Conservation (phyloP, 2,113 vertebrate species). For the Hassar affinis region DNA sequence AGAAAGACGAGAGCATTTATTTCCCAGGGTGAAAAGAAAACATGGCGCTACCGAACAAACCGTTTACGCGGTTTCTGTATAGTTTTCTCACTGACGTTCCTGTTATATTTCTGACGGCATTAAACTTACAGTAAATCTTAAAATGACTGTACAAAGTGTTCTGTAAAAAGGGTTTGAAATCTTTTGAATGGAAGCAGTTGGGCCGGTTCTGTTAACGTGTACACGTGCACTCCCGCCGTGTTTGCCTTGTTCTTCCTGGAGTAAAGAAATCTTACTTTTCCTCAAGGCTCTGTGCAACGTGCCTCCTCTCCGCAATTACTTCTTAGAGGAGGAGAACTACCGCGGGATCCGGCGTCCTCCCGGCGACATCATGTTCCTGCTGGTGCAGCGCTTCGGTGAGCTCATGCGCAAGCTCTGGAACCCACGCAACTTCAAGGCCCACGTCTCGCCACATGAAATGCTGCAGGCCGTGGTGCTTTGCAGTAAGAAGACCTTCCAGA, state of each 20-base stretch:
- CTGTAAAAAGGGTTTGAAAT: too few relatives aligned
- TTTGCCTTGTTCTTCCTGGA: not conserved
- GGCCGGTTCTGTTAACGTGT: not conserved
- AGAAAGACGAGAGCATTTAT: not conserved
- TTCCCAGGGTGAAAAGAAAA: not conserved
- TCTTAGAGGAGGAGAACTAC: constrained; percentile 96
- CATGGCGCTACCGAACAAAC: too few relatives aligned
- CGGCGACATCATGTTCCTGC: constrained; percentile 94
- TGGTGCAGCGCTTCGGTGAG: constrained; percentile 96
- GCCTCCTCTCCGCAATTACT: constrained; percentile 92
- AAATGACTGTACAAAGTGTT: too few relatives aligned
- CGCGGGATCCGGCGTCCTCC: constrained; percentile 85
- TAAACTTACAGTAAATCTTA: too few relatives aligned
- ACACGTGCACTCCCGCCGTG: not conserved
- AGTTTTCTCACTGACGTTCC: not conserved
- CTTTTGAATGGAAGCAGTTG: not conserved
- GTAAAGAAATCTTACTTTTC: not conserved
- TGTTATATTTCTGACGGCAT: not conserved
- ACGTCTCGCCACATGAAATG: constrained; percentile 97
- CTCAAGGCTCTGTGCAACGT: constrained; percentile 91
- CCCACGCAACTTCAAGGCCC: constrained; percentile 95
- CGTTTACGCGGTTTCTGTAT: not conserved
- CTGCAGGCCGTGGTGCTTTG: constrained; percentile 95
- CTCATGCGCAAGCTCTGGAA: constrained; percentile 98
- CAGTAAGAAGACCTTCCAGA: constrained; percentile 98